phyloP scores from a whole-genome alignment of 1,140 invertebrate genomes.

The Hycleus cichorii region DNA sequence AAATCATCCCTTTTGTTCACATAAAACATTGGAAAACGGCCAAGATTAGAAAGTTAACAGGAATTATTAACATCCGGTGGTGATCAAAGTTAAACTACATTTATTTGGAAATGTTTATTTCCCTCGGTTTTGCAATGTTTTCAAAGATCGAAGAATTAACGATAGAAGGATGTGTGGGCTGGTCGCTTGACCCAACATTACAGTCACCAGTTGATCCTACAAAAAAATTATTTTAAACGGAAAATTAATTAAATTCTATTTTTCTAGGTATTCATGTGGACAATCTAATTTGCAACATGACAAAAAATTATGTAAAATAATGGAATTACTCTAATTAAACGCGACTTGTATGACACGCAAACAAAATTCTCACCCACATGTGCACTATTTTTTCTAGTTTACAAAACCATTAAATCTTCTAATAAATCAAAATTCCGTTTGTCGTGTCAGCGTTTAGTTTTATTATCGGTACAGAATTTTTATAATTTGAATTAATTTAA shows the following conservation, averaged over 20 bases:
- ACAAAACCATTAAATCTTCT: too few species aligned
- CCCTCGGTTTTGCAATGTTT: not conserved
- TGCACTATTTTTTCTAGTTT: too few species aligned
- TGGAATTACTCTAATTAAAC: too few species aligned
- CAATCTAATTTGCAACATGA: constrained; percentile 7
- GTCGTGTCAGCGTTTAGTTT: too few species aligned
- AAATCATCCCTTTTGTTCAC: constrained; percentile 11
- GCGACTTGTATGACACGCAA: too few species aligned
- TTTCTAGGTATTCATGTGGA: constrained; percentile 1
- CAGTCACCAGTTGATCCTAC: constrained; percentile 1
- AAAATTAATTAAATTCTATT: constrained; percentile 1
- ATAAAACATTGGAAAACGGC: constrained; percentile 1
- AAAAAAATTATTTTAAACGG: not conserved
- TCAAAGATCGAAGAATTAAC: not conserved
- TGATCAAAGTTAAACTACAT: constrained; percentile 6
- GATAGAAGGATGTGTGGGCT: constrained; percentile 9
- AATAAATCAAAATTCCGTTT: too few species aligned
- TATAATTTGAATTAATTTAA: too few species aligned
- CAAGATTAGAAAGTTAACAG: not conserved
- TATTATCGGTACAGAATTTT: too few species aligned
- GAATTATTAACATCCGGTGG: constrained; percentile 9
- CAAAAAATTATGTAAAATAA: constrained; percentile 16
- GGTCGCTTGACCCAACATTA: constrained; percentile 3
- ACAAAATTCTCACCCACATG: too few species aligned
- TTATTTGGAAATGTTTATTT: not conserved